These are phyloP conservation scores for Theonella swinhoei DNA, from an alignment of 37 sponge, comb jelly and placozoan genomes.

Conservation along the genomic window DNA sequence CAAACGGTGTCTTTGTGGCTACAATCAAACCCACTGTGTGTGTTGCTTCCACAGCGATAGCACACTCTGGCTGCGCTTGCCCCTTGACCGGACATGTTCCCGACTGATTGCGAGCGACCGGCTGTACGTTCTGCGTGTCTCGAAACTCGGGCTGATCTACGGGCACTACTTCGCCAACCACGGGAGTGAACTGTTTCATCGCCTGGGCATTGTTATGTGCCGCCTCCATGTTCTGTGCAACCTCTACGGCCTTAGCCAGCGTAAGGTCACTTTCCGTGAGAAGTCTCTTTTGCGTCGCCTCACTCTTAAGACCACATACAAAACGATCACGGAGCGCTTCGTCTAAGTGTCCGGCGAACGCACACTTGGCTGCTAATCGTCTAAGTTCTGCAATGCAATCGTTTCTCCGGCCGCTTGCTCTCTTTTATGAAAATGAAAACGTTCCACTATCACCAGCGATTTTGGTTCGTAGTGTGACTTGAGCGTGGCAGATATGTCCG, in stretches of 20 bases:
- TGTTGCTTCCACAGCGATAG: no score
- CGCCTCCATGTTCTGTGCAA: conserved; percentile 13
- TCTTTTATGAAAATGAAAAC: conserved; percentile 22
- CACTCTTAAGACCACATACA: no score
- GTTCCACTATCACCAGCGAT: conserved; percentile 22
- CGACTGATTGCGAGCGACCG: no score
- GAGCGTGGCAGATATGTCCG: no score
- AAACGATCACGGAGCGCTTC: conserved; percentile 31
- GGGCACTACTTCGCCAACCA: not conserved
- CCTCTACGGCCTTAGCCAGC: conserved; percentile 12
- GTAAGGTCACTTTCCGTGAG: conserved; percentile 5
- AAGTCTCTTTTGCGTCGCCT: conserved; percentile 24
- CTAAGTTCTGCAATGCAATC: conserved; percentile 42
- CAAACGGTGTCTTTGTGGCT: no score
- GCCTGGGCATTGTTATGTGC: conserved; percentile 1
- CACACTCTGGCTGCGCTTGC: no score
- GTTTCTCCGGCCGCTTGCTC: conserved; percentile 21
- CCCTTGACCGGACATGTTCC: no score
- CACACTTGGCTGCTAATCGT: conserved; percentile 19
- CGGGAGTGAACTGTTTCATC: not conserved
- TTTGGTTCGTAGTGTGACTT: conserved; percentile 26
- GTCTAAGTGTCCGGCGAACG: conserved; percentile 12
- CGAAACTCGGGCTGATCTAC: no score
- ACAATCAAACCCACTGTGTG: no score
- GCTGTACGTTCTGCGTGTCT: no score